Evolutionary conservation across 37 sponge, comb jelly and placozoan genomes (phyloP).

Genomic region (Oopsacas minuta): DNA sequence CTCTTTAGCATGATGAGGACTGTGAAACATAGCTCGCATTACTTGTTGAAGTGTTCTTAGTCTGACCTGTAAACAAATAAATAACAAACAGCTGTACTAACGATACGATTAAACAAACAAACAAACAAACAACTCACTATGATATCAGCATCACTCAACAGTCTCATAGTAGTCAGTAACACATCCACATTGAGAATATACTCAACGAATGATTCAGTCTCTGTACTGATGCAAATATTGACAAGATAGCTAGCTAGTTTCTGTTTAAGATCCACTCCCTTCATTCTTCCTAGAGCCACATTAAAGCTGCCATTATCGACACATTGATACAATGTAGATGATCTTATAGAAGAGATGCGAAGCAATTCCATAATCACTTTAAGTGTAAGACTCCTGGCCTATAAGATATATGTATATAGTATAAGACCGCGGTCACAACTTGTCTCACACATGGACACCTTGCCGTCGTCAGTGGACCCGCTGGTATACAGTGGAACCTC

Average conservation of each 20-base stretch:
- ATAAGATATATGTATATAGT: neutral
- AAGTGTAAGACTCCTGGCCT: neutral
- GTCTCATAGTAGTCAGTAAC: neutral
- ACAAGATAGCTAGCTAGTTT: neutral
- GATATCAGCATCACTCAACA: neutral
- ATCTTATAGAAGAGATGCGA: neutral
- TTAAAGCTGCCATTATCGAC: neutral
- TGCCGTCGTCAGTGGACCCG: too few species aligned
- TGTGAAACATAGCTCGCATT: conserved; percentile 44
- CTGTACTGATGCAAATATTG: neutral
- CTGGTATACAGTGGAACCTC: neutral
- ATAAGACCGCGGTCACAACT: neutral
- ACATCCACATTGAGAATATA: conserved; percentile 6
- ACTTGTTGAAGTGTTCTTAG: neutral
- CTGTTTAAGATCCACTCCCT: neutral
- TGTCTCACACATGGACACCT: neutral
- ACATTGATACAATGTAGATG: neutral
- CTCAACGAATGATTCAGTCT: neutral
- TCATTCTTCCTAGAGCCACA: neutral
- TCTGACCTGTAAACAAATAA: neutral
- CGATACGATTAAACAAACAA: too few species aligned
- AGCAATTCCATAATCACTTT: neutral
- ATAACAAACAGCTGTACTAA: too few species aligned
- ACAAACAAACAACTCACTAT: too few species aligned
- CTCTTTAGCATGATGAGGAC: conserved; percentile 33